Percentiles rank a stretch among this genome's conserved stretches.
Conservation (phyloP, 2,797 vertebrate genomes). For the Sternotherus odoratus region DNA sequence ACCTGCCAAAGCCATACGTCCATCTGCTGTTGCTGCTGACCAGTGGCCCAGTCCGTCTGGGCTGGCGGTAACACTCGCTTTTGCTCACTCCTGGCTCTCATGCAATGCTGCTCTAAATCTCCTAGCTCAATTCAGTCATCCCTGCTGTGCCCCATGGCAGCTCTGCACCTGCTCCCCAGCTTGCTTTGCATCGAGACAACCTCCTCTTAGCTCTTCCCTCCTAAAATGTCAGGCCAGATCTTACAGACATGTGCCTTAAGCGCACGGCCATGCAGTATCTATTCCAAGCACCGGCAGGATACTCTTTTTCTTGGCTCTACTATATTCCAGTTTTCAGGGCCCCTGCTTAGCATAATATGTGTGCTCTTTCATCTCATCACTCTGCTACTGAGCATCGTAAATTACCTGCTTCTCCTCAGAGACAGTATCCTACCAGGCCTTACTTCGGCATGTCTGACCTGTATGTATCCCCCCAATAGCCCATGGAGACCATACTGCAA, state of each 20-base stretch:
- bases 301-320: neutral
- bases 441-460: neutral
- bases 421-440: neutral
- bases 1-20: neutral
- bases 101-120: neutral
- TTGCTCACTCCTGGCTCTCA: neutral
- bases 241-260: neutral
- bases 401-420: neutral
- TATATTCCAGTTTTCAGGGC: neutral
- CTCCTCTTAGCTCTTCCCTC: neutral
- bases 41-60: neutral
- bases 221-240: neutral
- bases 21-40: neutral
- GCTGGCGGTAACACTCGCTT: neutral
- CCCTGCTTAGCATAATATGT: neutral
- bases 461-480: neutral
- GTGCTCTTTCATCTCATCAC: neutral
- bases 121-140: neutral
- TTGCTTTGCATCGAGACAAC: neutral
- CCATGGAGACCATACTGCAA: neutral
- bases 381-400: neutral
- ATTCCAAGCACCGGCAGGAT: neutral
- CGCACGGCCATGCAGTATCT: neutral
- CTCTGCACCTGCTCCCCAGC: neutral
- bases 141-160: neutral